Evolutionary conservation across 2,113 vertebrate genomes (phyloP), one percentile per base, ranked within the genome.

Genomic region (Oncorhynchus nerka): DNA sequence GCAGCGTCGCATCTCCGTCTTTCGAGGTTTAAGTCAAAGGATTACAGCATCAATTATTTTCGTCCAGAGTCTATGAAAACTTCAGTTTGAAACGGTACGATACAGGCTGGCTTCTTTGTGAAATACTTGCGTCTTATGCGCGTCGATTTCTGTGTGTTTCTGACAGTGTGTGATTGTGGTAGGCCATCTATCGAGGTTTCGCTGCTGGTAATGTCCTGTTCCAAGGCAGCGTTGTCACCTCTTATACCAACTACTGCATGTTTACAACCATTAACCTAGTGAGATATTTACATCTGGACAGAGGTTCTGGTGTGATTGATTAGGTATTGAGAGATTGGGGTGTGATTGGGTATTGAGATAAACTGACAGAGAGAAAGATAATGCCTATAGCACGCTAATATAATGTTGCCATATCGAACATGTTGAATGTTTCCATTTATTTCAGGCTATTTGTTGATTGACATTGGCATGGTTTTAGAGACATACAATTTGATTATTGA

Each of bases 31-130:
- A 28, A 61, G 30, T 68, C 61, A 61, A 74, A 51, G 84, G 77
- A 81, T 73, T 78, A 76, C 73, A 30, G 32, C 24, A 7, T 67
- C 28, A 69, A 49, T 69, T 76, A 51, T 24, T 70, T 45, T 49
- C 8, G 5, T 72, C 51, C 66, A 39, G n/a, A 55, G 65, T 71
- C 66, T 24, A 45, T 32, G 70, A 34, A 39, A 15, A 72, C 59
- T 34, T 55, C 24, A 7, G 69, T 51, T 45, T 45, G 39, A 45
- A 12, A 73, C 70, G 82, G 84, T 86, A 86, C 81, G 79, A 70
- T 45, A 49, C 20, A 22, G n/a, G 59, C 59, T 5, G 59, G 22
- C 22, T 77, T 32, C 11, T 5, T 67, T 6, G n/a, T 57, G 61
- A 59, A 32, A 65, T 68, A 26, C n/a, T 49, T 26, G 61, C 39